A percentile compares a stretch with the other conserved stretches of the same genome.
These are phyloP conservation scores for Iselma pallidipennis DNA, from an alignment of 2,888 invertebrate genomes.

Conservation along the genomic window DNA sequence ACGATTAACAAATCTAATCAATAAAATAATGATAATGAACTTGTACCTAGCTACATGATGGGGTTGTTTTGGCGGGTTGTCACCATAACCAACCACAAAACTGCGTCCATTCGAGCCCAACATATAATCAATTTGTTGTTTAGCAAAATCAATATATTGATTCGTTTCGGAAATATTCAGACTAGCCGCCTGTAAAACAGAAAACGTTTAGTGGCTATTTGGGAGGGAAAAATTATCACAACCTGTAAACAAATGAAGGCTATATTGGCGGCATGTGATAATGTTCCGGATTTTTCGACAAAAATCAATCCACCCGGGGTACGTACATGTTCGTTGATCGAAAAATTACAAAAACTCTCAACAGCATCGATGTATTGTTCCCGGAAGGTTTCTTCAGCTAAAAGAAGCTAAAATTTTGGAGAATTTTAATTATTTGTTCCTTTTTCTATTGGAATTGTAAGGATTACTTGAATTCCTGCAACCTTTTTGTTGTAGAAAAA, in stretches of 20 bases:
- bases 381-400: slow-evolving; percentile 57
- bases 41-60: slow-evolving; percentile 60
- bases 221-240: slow-evolving; percentile 12
- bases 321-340: slow-evolving; percentile 54
- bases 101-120: slow-evolving; percentile 60
- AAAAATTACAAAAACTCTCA: slow-evolving; percentile 59
- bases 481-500: slow-evolving; percentile 62
- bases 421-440: slow-evolving; percentile 1
- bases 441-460: not conserved
- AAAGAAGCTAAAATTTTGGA: slow-evolving; percentile 50
- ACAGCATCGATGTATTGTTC: slow-evolving; percentile 54
- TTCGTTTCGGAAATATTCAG: slow-evolving; percentile 43
- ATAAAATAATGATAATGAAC: not conserved
- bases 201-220: not conserved
- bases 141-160: slow-evolving; percentile 58
- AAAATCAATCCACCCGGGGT: slow-evolving; percentile 61
- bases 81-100: slow-evolving; percentile 61
- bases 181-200: slow-evolving; percentile 49
- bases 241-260: slow-evolving; percentile 61
- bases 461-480: slow-evolving; percentile 60
- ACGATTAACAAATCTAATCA: not conserved
- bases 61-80: slow-evolving; percentile 59
- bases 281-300: slow-evolving; percentile 60
- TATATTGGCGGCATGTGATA: slow-evolving; percentile 61
- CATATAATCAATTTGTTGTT: slow-evolving; percentile 61